These are phyloP conservation scores for Martes martes DNA, from an alignment of 2,113 vertebrate genomes.

Conservation along the genomic window DNA sequence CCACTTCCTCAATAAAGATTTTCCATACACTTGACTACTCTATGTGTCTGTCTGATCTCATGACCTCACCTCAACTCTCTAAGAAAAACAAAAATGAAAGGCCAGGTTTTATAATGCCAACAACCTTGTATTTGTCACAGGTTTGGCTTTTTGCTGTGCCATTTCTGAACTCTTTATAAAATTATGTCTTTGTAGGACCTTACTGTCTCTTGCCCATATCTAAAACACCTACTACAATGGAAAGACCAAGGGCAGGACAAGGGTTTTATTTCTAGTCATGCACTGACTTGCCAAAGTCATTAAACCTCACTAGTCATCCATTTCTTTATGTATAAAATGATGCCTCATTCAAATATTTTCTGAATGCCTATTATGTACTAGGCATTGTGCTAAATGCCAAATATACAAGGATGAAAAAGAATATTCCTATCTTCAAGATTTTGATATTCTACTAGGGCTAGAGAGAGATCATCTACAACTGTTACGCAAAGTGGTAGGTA, in stretches of 20 bases:
- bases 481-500: not conserved
- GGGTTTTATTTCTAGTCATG: not conserved
- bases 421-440: not conserved
- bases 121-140: not conserved
- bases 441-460: not conserved
- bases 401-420: not conserved
- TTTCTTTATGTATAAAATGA: not conserved
- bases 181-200: not conserved
- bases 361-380: not conserved
- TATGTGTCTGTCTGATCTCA: not conserved
- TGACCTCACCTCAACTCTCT: not conserved
- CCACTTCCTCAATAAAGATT: conserved; percentile 35
- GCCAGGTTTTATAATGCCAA: not conserved
- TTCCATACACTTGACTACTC: not conserved
- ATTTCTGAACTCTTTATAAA: conserved; percentile 6
- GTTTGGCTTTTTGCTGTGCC: not conserved
- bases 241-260: not conserved
- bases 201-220: not conserved
- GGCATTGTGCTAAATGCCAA: not conserved
- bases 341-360: not conserved
- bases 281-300: not conserved
- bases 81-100: conserved; percentile 36
- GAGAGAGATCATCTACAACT: not conserved
- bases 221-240: not conserved
- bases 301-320: not conserved